A percentile compares a stretch with the other conserved stretches of the same genome.
Conservation (phyloP, 2,888 invertebrate genomes). For the Tolmerus cingulatus region DNA sequence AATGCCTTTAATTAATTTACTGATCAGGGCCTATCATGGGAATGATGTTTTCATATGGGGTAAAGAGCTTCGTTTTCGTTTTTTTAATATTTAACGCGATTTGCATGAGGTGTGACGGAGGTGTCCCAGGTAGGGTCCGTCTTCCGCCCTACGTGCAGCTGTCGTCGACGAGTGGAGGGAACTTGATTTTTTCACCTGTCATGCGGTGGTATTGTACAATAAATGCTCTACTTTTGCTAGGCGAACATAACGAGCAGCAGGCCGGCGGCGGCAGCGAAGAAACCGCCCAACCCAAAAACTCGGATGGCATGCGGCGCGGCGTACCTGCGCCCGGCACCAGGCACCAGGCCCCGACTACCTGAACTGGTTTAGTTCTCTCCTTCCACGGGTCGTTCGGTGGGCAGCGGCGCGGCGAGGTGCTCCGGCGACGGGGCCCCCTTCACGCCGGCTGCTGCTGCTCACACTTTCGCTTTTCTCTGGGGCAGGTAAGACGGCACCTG, state of each 20-base stretch:
- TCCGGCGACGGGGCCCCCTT: background rate
- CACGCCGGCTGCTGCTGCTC: background rate
- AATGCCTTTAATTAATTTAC: background rate
- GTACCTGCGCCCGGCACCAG: background rate
- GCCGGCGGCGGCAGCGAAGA: constrained; percentile 45
- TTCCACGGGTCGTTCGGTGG: background rate
- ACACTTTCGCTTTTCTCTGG: background rate
- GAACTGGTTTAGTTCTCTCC: constrained; percentile 41
- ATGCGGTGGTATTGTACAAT: constrained; percentile 57
- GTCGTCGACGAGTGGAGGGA: constrained; percentile 19
- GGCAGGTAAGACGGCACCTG: background rate
- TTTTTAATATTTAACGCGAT: background rate
- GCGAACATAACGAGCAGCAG: constrained; percentile 56
- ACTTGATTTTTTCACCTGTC: constrained; percentile 48
- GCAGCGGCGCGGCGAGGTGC: background rate
- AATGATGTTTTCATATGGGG: background rate
- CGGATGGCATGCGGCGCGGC: constrained; percentile 5
- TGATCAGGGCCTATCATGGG: background rate
- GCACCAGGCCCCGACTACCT: background rate
- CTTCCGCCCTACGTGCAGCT: background rate
- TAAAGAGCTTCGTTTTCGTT: background rate
- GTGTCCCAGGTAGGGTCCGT: background rate
- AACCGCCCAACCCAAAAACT: constrained; percentile 45
- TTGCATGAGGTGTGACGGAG: background rate
- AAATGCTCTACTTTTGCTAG: constrained; percentile 64